These are phyloP conservation scores for Daubentonia madagascariensis DNA, from an alignment of 2,113 vertebrate genomes.

Conservation along the genomic window DNA sequence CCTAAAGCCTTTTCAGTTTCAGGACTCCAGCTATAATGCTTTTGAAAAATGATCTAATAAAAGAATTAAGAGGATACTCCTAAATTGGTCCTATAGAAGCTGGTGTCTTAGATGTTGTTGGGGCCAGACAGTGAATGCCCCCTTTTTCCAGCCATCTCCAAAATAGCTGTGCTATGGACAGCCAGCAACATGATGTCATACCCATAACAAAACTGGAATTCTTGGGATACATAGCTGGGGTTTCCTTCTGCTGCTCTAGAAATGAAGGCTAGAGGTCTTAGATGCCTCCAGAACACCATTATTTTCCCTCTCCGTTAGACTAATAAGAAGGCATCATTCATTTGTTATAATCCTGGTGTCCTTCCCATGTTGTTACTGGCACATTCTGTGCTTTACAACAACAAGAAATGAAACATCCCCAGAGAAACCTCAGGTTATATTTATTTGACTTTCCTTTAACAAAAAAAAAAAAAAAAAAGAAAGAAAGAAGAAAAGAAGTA, in stretches of 20 bases:
- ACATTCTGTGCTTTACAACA: constrained; percentile 72
- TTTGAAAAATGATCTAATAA: background rate
- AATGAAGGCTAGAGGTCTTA: constrained; percentile 68
- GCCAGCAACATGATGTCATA: constrained; percentile 29
- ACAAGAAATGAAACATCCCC: constrained; percentile 78
- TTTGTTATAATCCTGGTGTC: constrained; percentile 78
- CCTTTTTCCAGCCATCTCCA: background rate
- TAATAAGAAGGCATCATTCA: constrained; percentile 77
- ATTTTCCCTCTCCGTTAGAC: constrained; percentile 51
- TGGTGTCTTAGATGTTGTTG: background rate
- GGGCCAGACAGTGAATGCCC: background rate
- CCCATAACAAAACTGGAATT: constrained; percentile 68
- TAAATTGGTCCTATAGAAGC: background rate
- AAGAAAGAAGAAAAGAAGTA: background rate
- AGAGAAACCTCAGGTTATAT: constrained; percentile 79
- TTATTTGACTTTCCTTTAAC: constrained; percentile 77
- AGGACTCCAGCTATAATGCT: background rate
- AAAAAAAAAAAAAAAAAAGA: background rate
- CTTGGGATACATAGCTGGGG: constrained; percentile 63
- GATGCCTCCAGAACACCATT: constrained; percentile 62
- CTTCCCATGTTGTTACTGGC: constrained; percentile 77
- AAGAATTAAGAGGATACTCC: background rate
- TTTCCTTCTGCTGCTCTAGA: constrained; percentile 70
- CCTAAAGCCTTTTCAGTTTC: background rate
- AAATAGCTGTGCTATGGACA: constrained; percentile 50